Base-by-base conservation (phyloP, 2,888 invertebrate species). In the Nymphalis urticae region DNA sequence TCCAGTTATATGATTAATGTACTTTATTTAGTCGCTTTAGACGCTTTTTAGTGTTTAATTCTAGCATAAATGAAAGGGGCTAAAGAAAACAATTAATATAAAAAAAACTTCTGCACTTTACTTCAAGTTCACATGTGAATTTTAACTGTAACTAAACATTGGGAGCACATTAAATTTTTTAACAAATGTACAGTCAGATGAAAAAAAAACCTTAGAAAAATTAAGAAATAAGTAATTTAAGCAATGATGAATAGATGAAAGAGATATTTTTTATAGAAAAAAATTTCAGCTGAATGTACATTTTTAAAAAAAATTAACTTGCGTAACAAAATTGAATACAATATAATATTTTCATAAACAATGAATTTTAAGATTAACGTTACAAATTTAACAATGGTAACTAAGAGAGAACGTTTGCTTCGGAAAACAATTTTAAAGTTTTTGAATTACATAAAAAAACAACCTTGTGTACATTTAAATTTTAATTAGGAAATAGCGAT, bases 351-450 rank as follows among this genome's bases (percentile, higher is more conserved):
- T 13, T 47, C 21, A 64, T 36, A 64, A 65, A 48, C 54, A 56
- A 24, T 61, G 42, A 56, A 64, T 48, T 51, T 66, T 64, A 48
- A 47, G 10, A 56, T 61, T 48, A 62, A 53, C 48, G 62, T 65
- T 53, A 66, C 48, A 69, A 72, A 58, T 66, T 71, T 62, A 69
- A 72, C 70, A 72, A 65, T 72, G 72, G 72, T 72, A 72, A 72
- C 72, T 72, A 53, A 32, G 50, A 58, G 27, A 60, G 47, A 65
- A 56, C 32, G 21, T 56, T 56, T 56, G 54, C 10, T 13, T 42
- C 32, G 17, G n/a, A 58, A 54, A 58, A 42, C 36, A 58, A 58
- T 50, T 50, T 50, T 50, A 42, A 19, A n/a, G n/a, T 58, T 48
- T 64, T 62, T 59, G 48, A 27, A 21, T 21, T 54, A 21, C 13